A percentile compares a stretch with the other conserved stretches of the same genome.
Conservation (phyloP, 2,888 invertebrate genomes). For the Cantharis rustica region DNA sequence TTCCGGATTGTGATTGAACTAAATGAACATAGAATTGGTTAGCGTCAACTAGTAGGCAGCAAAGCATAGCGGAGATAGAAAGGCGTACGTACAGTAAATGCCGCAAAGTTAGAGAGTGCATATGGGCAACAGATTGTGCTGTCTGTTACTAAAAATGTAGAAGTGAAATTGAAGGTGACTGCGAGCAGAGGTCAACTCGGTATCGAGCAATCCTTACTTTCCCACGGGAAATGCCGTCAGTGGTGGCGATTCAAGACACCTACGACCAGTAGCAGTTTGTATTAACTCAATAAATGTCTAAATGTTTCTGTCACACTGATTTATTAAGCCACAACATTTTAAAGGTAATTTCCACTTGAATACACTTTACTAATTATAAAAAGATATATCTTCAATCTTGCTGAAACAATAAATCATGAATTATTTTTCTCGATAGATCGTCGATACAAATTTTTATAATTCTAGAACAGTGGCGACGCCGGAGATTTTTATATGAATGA, state of each 20-base stretch:
- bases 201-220: conserved; percentile 42
- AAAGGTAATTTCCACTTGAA: background rate
- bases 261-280: conserved; percentile 3
- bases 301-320: background rate
- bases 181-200: conserved; percentile 48
- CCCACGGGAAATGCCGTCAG: conserved; percentile 23
- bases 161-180: conserved; percentile 46
- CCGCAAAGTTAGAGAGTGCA: conserved; percentile 6
- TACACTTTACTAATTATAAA: background rate
- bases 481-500: too few relatives aligned
- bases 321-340: background rate
- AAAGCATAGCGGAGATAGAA: conserved; percentile 17
- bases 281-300: conserved; percentile 3
- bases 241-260: conserved; percentile 25
- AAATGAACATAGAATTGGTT: conserved; percentile 55
- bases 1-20: conserved; percentile 53
- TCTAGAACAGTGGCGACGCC: background rate
- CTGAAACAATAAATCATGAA: too few relatives aligned
- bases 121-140: conserved; percentile 26
- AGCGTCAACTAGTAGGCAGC: conserved; percentile 44
- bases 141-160: conserved; percentile 41
- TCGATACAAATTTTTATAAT: background rate
- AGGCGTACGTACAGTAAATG: background rate
- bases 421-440: background rate
- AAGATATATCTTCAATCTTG: too few relatives aligned